These are phyloP conservation scores for Sorex fumeus DNA, from an alignment of 2,113 vertebrate species.

Conservation along the genomic window DNA sequence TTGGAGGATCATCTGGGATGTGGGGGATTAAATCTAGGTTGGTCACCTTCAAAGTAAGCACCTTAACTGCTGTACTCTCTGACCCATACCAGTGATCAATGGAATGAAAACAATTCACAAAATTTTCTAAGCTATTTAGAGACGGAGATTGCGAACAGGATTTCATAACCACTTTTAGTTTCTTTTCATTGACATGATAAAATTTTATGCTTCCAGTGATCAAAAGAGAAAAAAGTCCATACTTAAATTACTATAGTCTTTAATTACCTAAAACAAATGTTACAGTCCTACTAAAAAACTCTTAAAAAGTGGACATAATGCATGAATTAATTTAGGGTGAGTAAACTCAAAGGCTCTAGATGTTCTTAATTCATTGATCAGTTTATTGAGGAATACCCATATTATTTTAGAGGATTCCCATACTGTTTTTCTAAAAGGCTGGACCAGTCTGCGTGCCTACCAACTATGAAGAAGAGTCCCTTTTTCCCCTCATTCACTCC, in stretches of 20 bases:
- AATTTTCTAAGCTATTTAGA: constrained; percentile 52
- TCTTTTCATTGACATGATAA: constrained; percentile 47
- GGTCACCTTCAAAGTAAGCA: no score
- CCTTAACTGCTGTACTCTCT: no score
- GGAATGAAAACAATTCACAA: constrained; percentile 1
- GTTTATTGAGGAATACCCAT: no score
- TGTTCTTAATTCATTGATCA: constrained; percentile 27
- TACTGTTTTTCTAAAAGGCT: no score
- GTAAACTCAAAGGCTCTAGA: no score
- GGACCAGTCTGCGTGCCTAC: no score
- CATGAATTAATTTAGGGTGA: neutral
- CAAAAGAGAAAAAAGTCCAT: constrained; percentile 41
- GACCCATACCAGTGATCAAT: neutral
- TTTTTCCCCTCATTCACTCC: no score
- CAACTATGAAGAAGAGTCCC: no score
- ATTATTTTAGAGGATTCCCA: no score
- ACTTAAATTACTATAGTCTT: constrained; percentile 12
- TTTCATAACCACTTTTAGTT: constrained; percentile 55
- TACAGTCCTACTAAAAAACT: neutral
- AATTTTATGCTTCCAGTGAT: constrained; percentile 52
- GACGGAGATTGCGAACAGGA: neutral
- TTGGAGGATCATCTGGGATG: no score
- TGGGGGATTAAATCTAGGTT: no score
- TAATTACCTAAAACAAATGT: constrained; percentile 31
- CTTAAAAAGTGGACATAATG: neutral